Evolutionary conservation across 2,888 invertebrate genomes (phyloP).

Genomic region (Odontomyia ornata): DNA sequence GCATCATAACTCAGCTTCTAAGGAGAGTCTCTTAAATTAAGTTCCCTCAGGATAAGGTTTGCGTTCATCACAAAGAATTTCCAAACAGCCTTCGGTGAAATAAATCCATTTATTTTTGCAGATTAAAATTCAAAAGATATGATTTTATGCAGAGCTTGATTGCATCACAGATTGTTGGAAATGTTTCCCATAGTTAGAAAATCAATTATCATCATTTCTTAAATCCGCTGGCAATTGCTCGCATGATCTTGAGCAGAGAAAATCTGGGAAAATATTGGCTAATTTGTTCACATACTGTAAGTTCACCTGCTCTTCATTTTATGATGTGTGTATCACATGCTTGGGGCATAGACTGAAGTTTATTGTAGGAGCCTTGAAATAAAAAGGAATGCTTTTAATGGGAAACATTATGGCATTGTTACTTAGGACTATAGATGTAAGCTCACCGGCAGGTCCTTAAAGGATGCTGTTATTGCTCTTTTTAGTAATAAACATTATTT

Average conservation of each 20-base stretch:
- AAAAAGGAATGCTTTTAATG: conserved; percentile 42
- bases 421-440: conserved; percentile 2
- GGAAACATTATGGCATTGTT: conserved; percentile 32
- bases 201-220: too few species aligned
- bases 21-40: neutral
- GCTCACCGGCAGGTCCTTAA: conserved; percentile 27
- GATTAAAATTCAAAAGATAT: too few species aligned
- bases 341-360: neutral
- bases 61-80: neutral
- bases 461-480: conserved; percentile 42
- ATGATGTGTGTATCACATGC: conserved; percentile 43
- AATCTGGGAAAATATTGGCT: too few species aligned
- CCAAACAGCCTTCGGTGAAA: neutral
- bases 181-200: too few species aligned
- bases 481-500: conserved; percentile 43
- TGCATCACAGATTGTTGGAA: too few species aligned
- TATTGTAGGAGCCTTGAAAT: conserved; percentile 38
- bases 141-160: too few species aligned
- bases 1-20: neutral
- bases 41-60: neutral
- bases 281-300: neutral
- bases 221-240: too few species aligned
- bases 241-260: too few species aligned
- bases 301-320: conserved; percentile 42
- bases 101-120: neutral